Base-by-base conservation (phyloP, 2,113 vertebrate species). In the Upupa epops region DNA sequence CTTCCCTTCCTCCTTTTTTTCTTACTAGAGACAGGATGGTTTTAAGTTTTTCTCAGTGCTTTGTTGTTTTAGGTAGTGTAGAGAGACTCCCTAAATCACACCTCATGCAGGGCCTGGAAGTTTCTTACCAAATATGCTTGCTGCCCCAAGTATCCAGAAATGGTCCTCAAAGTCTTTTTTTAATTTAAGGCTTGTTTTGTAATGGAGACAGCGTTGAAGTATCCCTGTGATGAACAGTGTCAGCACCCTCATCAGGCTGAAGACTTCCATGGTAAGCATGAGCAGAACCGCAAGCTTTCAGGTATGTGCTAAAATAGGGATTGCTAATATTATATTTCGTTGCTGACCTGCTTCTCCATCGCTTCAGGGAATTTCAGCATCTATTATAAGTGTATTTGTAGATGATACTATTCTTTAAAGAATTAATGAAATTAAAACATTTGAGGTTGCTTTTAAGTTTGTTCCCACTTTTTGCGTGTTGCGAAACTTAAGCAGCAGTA, bases 251-350 rank as follows among this genome's bases (percentile, higher is more conserved):
- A 85, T 78, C 97, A 95, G 90, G 89, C 77, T 64, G 97, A 95
- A 72, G 93, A 92, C 36, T 78, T 95, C 5, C 87, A 68, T 7
- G 70, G 73, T 76, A 97, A 94, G 72, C 55, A 59, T 2, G 97
- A 97, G 45, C 96, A 95, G 93, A 97, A 31, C 94, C 92, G 90
- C 72, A 97, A 96, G 75, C 86, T 96, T 54, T 42, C 96, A 96
- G 97, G 97, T 98, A 96, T 21, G 79, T 91, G 75, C 94, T 86
- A 32, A 49, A 90, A 51, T 8, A 54, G 26, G 17, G 17, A 40
- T 22, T 32, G 17, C 28, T 45, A 21, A 20, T 10, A 2, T 18
- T 29, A 21, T 1, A 1, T 48, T 92, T 60, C 74, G 25, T 64
- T 83, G 29, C 65, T 88, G 64, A 40, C 7, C 0, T 26, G 58